Percentiles rank a stretch among this genome's conserved stretches.
Evolutionary conservation across 2,888 invertebrate genomes (phyloP).

Genomic region (Chesias legatella): DNA sequence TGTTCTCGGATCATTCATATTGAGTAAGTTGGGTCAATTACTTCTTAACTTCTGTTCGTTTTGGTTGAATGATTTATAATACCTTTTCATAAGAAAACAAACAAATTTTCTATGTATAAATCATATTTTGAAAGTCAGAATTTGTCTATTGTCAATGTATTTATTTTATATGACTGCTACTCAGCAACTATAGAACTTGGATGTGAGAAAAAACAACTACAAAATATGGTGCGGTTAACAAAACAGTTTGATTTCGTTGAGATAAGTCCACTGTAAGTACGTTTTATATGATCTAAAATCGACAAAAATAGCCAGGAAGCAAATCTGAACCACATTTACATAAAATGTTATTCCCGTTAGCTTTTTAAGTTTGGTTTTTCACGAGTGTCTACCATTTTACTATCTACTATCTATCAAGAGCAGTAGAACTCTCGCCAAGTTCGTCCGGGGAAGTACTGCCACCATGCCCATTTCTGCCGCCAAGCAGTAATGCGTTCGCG

Average conservation of each 20-base stretch:
- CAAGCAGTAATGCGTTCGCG: no score
- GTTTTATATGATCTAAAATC: conserved; percentile 22
- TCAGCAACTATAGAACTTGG: no score
- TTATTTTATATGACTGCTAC: no score
- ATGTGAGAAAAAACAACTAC: no score
- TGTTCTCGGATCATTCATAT: conserved; percentile 29
- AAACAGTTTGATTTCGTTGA: neutral
- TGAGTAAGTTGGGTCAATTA: conserved; percentile 10
- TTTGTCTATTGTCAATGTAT: no score
- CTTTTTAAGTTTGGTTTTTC: conserved; percentile 48
- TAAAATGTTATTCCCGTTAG: conserved; percentile 37
- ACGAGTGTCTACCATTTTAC: conserved; percentile 35
- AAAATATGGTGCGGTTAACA: no score
- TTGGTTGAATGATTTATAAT: conserved; percentile 8
- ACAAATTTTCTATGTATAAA: neutral
- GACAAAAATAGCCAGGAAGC: conserved; percentile 21
- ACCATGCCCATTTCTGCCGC: no score
- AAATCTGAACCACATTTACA: conserved; percentile 25
- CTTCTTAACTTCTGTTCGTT: no score
- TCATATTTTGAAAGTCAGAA: no score
- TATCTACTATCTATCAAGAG: no score
- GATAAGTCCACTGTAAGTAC: neutral
- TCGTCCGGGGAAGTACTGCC: no score
- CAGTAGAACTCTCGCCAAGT: no score
- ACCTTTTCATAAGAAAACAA: neutral